These are phyloP conservation scores for Brachypalpus laphriformis DNA, from an alignment of 2,888 invertebrate species.

Conservation along the genomic window DNA sequence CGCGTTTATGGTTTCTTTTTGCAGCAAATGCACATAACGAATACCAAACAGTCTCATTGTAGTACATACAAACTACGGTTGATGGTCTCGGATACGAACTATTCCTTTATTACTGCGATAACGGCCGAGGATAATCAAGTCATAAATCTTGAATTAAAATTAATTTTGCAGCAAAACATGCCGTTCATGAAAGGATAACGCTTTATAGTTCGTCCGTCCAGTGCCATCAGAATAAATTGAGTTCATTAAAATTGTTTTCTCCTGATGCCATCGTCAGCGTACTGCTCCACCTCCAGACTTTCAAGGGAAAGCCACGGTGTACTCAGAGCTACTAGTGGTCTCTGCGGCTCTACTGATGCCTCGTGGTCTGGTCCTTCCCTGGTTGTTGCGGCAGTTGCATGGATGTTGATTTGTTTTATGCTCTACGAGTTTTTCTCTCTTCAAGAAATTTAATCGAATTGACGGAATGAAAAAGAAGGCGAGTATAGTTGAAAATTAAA, in stretches of 20 bases:
- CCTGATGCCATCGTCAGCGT: constrained; percentile 45
- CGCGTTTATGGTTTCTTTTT: neutral
- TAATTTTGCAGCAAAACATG: constrained; percentile 69
- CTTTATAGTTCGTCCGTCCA: constrained; percentile 45
- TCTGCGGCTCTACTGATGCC: constrained; percentile 28
- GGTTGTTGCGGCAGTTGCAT: constrained; percentile 47
- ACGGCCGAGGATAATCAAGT: constrained; percentile 71
- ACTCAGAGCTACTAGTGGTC: constrained; percentile 7
- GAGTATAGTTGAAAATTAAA: constrained; percentile 20
- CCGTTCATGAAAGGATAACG: constrained; percentile 42
- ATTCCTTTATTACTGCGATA: constrained; percentile 70
- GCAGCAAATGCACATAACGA: neutral
- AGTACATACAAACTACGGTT: too few relatives aligned
- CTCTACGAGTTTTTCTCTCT: constrained; percentile 5
- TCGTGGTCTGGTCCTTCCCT: constrained; percentile 18
- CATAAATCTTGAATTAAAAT: constrained; percentile 73
- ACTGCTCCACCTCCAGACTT: neutral
- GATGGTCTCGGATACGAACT: constrained; percentile 39
- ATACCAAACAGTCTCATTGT: neutral
- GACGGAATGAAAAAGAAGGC: constrained; percentile 23
- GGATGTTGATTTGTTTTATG: constrained; percentile 60
- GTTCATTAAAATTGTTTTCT: constrained; percentile 72
- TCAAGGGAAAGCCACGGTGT: neutral
- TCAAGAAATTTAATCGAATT: constrained; percentile 54
- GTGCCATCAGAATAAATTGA: constrained; percentile 68